Evolutionary conservation across 2,113 vertebrate species (phyloP), one percentile per base, ranked within the genome.

Genomic region (Rhombomys opimus): DNA sequence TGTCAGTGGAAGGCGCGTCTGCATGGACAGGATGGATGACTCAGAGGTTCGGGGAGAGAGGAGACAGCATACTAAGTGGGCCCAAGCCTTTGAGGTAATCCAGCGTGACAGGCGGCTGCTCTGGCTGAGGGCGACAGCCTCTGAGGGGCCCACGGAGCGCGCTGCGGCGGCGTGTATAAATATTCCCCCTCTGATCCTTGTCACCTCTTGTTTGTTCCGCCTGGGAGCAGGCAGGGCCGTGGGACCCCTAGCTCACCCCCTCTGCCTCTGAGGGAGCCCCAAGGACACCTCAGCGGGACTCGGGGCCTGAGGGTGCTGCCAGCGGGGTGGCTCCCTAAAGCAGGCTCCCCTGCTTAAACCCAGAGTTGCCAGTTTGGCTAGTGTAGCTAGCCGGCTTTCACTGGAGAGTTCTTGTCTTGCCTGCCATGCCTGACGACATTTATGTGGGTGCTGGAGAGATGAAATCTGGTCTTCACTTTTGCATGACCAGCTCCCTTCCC

Each of bases 1-100:
- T 98, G 98, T 98, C 98, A 98, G 98, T 87, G 97, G 98, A 97
- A 98, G 98, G 97, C 97, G 98, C 32, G 97, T 97, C 98, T 97
- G 98, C 98, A 97, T 96, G 97, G 98, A 97, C 97, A 98, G 98
- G 98, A 98, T 0, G 93, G 98, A 98, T 99, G 98, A 98, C 97
- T 98, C 98, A 98, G 98, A 98, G 97, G 98, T 97, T 96, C 89
- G n/a, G 96, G 95, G 82, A 46, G 98, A 50, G 97, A 96, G 96
- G 96, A 96, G 97, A 95, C 92, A 38, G 97, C 97, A 96, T 89
- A 38, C 98, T 97, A 97, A 98, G 98, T 98, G 98, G 92, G 72
- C 87, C 10, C 84, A 89, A 11, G 97, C 27, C 95, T 97, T 84
- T 97, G 98, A 98, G 97, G 97, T 46, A 2, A 98, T 98, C 95